A percentile compares a stretch with the other conserved stretches of the same genome.
Conservation (phyloP, 1,140 invertebrate genomes). For the Aphaenogaster rudis region DNA sequence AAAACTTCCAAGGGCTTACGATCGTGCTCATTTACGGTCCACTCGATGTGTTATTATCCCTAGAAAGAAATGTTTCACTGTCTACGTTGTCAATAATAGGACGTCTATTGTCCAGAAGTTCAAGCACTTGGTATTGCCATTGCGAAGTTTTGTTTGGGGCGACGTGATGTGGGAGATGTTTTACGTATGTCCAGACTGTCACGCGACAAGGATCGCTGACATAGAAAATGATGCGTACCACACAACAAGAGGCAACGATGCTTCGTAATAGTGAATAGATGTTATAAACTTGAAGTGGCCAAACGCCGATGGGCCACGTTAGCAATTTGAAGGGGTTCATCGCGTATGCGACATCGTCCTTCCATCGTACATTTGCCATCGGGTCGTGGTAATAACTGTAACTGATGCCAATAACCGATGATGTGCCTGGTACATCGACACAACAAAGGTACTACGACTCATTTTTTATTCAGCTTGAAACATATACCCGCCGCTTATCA, state of each 20-base stretch:
- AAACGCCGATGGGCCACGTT: conserved; percentile 63
- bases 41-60: neutral
- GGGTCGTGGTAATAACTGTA: conserved; percentile 22
- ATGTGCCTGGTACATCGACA: neutral
- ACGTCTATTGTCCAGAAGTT: neutral
- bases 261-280: conserved; percentile 14
- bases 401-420: conserved; percentile 4
- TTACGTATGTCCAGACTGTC: neutral
- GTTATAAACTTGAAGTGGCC: conserved; percentile 63
- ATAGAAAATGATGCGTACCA: conserved; percentile 13
- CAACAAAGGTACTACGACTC: neutral
- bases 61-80: neutral
- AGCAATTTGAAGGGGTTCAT: conserved; percentile 55
- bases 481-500: neutral
- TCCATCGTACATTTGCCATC: conserved; percentile 20
- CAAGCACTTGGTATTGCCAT: conserved; percentile 6
- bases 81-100: neutral
- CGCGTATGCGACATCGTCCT: conserved; percentile 56
- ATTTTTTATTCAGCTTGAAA: conserved; percentile 29
- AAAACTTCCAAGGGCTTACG: neutral
- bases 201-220: neutral
- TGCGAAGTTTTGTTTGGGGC: neutral
- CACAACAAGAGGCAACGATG: neutral
- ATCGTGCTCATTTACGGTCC: neutral
- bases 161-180: neutral